Percentiles rank a stretch among this genome's conserved stretches.
phyloP scores from a whole-genome alignment of 1,140 invertebrate species.

The Micrasema longulum region DNA sequence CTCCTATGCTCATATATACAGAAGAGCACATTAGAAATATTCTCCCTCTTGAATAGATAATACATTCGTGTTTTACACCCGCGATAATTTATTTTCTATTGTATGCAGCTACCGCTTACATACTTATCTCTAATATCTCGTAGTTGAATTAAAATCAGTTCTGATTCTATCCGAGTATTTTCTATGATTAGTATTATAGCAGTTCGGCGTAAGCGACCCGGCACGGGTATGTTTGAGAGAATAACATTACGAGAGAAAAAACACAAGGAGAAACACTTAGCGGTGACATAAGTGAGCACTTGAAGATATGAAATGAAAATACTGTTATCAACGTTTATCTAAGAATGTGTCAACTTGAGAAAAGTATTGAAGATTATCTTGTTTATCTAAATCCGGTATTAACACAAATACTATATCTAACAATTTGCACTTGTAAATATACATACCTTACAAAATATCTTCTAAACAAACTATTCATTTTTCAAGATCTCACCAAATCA shows the following conservation, averaged over 20 bases:
- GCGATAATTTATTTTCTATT: slow-evolving; percentile 3
- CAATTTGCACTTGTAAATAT: not conserved
- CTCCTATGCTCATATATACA: not conserved
- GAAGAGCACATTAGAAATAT: slow-evolving; percentile 26
- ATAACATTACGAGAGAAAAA: not conserved
- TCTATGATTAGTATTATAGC: too few relatives aligned
- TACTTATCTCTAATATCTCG: too few relatives aligned
- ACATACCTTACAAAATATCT: too few relatives aligned
- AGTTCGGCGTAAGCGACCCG: not conserved
- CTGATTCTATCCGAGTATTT: too few relatives aligned
- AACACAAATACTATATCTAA: not conserved
- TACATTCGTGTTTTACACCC: not conserved
- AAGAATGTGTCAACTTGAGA: slow-evolving; percentile 7
- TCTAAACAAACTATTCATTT: too few relatives aligned
- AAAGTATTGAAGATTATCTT: slow-evolving; percentile 18
- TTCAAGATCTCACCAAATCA: too few relatives aligned
- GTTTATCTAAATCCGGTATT: slow-evolving; percentile 27
- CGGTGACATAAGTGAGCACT: slow-evolving; percentile 31
- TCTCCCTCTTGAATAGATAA: not conserved
- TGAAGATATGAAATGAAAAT: slow-evolving; percentile 21
- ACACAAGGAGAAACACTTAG: slow-evolving; percentile 25
- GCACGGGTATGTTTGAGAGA: not conserved
- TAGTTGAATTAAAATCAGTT: too few relatives aligned
- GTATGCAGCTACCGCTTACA: too few relatives aligned
- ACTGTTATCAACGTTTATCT: slow-evolving; percentile 24